These are phyloP conservation scores for Onychomys arenicola DNA, from an alignment of 2,797 vertebrate genomes.

Conservation along the genomic window DNA sequence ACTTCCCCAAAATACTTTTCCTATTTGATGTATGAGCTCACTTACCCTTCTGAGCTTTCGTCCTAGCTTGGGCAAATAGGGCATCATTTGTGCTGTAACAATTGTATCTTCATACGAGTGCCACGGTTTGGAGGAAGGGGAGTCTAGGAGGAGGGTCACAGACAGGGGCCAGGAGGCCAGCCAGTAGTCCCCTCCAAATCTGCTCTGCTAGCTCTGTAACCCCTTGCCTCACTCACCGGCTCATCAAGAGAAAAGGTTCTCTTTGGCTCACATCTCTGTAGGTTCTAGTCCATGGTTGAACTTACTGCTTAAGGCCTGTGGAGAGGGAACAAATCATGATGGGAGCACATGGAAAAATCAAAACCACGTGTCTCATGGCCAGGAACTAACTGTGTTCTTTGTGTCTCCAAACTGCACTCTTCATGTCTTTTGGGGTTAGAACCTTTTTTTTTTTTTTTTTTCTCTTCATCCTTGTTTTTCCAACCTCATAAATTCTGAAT, in stretches of 20 bases:
- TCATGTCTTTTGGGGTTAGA: not conserved
- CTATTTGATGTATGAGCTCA: constrained; percentile 37
- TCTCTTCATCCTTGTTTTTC: not conserved
- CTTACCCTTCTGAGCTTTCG: not conserved
- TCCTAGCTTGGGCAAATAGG: not conserved
- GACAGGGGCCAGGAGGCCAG: not conserved
- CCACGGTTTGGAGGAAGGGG: not conserved
- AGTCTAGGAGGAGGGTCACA: not conserved
- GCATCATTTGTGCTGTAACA: constrained; percentile 28
- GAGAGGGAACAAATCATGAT: not conserved
- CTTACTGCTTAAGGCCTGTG: not conserved
- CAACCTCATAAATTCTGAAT: constrained; percentile 22
- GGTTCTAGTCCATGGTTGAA: not conserved
- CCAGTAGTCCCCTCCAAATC: not conserved
- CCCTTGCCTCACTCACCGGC: not conserved
- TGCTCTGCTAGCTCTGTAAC: not conserved
- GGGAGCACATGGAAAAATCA: not conserved
- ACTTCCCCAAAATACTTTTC: constrained; percentile 18
- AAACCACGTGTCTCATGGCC: not conserved
- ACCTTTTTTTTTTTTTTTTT: not conserved
- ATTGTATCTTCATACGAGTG: not conserved
- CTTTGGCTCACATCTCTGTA: not conserved
- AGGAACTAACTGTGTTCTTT: not conserved
- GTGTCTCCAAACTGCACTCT: not conserved
- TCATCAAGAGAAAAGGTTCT: not conserved